Base-by-base conservation (phyloP, 2,888 invertebrate species). In the Omphaloscelis lunosa region DNA sequence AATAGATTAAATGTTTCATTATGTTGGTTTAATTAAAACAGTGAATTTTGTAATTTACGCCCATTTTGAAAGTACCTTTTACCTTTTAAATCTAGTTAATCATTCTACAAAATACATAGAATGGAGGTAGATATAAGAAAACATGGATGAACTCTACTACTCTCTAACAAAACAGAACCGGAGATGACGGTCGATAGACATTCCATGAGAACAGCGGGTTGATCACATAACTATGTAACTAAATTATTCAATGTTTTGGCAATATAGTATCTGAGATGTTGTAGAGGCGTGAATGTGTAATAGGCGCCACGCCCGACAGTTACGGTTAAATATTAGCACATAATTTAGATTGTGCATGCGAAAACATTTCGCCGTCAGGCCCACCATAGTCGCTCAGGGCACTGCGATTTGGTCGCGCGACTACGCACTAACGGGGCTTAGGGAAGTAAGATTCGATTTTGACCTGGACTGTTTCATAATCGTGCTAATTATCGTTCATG, bases 331-430 rank as follows among this genome's bases (percentile, higher is more conserved):
- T 90, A 88, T 90, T 88, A 88, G 88, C 87, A 77, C 89, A 90
- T 92, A 91, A 91, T 91, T 92, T 89, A 90, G 85, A 84, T 86
- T 86, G 85, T 82, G 87, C 85, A 87, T 83, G 85, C 83, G 86
- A 89, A 90, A 89, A 88, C 87, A 86, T 82, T 83, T 74, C 77
- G 59, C 71, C 53, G 77, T 72, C 83, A 86, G 29, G 15, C 45
- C 29, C 58, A 53, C 66, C 63, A 68, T 72, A 59, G 66, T 61
- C 41, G 75, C 75, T 65, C 41, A 34, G 58, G 77, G 58, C 66
- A 69, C 41, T 61, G 62, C 71, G 75, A 63, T 75, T 75, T 65
- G 62, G 61, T 62, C 79, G 70, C 63, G 20, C 83, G 73, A 82
- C 73, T 53, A 62, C 77, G 51, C 29, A 67, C 51, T 59, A 3